phyloP scores from a whole-genome alignment of 2,888 invertebrate genomes.

The Dryocosmus kuriphilus region DNA sequence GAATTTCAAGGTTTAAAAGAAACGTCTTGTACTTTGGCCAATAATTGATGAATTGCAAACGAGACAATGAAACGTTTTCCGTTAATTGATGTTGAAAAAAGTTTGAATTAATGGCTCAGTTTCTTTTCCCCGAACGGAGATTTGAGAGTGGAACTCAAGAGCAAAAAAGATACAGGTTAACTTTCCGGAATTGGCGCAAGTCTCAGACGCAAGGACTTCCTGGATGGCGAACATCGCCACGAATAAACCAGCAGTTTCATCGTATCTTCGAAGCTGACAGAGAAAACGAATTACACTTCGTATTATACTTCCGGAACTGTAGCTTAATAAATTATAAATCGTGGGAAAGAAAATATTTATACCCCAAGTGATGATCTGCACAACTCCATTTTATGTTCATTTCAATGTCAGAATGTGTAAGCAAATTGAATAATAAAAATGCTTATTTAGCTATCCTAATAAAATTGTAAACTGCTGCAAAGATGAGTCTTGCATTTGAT shows the following conservation, averaged over 20 bases:
- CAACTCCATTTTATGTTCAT: conserved; percentile 14
- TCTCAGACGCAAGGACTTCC: conserved; percentile 25
- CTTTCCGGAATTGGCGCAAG: conserved; percentile 30
- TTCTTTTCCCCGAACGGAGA: conserved; percentile 14
- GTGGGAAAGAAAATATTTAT: conserved; percentile 22
- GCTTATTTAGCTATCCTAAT: neutral
- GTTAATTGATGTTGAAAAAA: conserved; percentile 4
- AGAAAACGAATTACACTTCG: conserved; percentile 6
- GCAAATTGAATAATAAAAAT: neutral
- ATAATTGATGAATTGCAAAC: no score
- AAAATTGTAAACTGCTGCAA: neutral
- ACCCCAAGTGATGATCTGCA: neutral
- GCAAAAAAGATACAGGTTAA: conserved; percentile 31
- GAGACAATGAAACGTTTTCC: neutral
- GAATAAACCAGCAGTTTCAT: conserved; percentile 34
- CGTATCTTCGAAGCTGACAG: conserved; percentile 10
- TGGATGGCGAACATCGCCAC: conserved; percentile 31
- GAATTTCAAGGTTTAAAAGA: neutral
- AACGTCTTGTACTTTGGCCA: no score
- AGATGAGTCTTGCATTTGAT: neutral
- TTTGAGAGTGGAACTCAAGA: conserved; percentile 23
- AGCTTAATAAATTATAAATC: neutral
- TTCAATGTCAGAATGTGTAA: neutral
- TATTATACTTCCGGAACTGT: conserved; percentile 18
- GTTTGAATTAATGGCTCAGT: conserved; percentile 12